phyloP scores from a whole-genome alignment of 2,797 vertebrate genomes.

The Hypotaenidia philippensis region DNA sequence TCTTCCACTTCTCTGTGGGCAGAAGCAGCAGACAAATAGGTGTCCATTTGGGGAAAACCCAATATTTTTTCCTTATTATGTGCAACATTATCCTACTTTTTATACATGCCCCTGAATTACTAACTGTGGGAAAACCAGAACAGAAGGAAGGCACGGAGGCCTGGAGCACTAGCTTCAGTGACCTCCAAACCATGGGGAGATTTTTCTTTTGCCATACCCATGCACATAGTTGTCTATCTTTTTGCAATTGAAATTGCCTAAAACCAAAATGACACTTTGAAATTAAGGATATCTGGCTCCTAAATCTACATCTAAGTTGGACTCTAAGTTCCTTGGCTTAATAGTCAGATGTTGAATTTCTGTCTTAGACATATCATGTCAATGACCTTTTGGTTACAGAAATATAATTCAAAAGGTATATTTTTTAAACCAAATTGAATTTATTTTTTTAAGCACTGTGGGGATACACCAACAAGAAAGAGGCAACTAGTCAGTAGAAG shows the following conservation, averaged over 20 bases:
- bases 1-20: not conserved
- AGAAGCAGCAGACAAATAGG: not conserved
- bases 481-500: not conserved
- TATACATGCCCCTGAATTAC: not conserved
- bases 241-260: not conserved
- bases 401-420: not conserved
- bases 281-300: not conserved
- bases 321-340: not conserved
- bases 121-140: not conserved
- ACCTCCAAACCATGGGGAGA: not conserved
- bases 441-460: constrained; percentile 1
- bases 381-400: not conserved
- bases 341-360: not conserved
- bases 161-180: not conserved
- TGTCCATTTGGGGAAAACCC: not conserved
- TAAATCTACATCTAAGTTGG: not conserved
- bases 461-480: not conserved
- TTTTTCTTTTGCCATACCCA: not conserved
- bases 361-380: not conserved
- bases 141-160: not conserved
- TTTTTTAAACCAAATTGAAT: not conserved
- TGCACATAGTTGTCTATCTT: not conserved
- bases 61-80: not conserved
- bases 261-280: not conserved
- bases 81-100: not conserved